phyloP scores from a whole-genome alignment of 1,140 invertebrate species.

The Drosophila sturtevanti region DNA sequence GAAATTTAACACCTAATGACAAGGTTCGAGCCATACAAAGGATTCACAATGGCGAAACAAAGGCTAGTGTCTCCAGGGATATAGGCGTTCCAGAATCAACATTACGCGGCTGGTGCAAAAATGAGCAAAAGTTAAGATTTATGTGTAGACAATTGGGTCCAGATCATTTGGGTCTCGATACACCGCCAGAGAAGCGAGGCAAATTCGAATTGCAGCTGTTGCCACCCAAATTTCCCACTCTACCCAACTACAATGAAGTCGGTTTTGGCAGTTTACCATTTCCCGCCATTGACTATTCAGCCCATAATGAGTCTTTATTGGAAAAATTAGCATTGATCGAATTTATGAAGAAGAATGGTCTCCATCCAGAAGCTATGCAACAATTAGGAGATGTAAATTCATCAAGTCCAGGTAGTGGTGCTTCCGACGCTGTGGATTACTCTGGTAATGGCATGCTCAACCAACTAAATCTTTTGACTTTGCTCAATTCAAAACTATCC shows the following conservation, averaged over 20 bases:
- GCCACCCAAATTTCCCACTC: conserved; percentile 67
- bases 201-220: conserved; percentile 72
- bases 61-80: conserved; percentile 91
- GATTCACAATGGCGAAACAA: conserved; percentile 91
- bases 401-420: conserved; percentile 12
- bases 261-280: conserved; percentile 64
- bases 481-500: conserved; percentile 62
- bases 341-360: conserved; percentile 74
- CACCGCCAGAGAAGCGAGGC: conserved; percentile 84
- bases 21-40: conserved; percentile 91
- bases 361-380: conserved; percentile 81
- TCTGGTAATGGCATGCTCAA: conserved; percentile 57
- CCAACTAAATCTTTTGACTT: conserved; percentile 58
- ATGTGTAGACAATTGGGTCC: conserved; percentile 87
- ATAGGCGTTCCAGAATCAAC: conserved; percentile 93
- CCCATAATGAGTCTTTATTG: conserved; percentile 60
- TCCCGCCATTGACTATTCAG: conserved; percentile 49
- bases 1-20: conserved; percentile 88
- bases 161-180: conserved; percentile 83
- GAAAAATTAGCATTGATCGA: conserved; percentile 69
- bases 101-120: conserved; percentile 92
- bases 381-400: conserved; percentile 17
- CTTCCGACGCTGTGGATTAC: conserved; percentile 33
- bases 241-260: conserved; percentile 63
- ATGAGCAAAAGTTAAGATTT: conserved; percentile 89